Conservation (phyloP, 2,113 vertebrate species). For the Perca fluviatilis region DNA sequence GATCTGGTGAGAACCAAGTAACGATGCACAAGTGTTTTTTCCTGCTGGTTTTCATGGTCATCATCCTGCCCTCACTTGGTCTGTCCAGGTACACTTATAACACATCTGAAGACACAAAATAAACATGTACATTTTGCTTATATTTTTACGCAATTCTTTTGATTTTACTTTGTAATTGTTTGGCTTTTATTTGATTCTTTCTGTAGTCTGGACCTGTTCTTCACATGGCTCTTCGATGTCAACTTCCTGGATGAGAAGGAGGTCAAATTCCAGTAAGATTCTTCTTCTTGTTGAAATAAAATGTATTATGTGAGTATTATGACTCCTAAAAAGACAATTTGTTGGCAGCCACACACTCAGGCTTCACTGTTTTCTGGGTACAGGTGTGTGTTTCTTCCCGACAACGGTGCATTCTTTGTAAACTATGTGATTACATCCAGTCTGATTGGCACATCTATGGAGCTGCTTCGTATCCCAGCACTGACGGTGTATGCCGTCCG, state of each 20-base stretch:
- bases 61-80: constrained; percentile 95
- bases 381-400: constrained; percentile 97
- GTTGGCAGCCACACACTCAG: neutral
- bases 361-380: neutral
- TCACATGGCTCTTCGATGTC: constrained; percentile 96
- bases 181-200: constrained; percentile 13
- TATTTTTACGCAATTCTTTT: neutral
- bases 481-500: constrained; percentile 89
- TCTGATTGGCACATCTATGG: constrained; percentile 93
- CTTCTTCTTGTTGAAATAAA: neutral
- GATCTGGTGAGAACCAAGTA: constrained; percentile 92
- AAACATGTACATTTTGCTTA: neutral
- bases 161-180: neutral
- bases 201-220: constrained; percentile 92
- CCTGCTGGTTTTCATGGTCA: constrained; percentile 97
- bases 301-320: constrained; percentile 42
- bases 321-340: neutral
- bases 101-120: neutral
- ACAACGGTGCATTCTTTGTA: constrained; percentile 97
- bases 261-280: constrained; percentile 94
- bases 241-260: constrained; percentile 90
- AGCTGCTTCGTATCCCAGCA: constrained; percentile 91
- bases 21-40: constrained; percentile 98
- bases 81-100: constrained; percentile 89
- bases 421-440: constrained; percentile 96